Evolutionary conservation across 2,888 invertebrate genomes (phyloP).

Genomic region (Metacarcinus magister): DNA sequence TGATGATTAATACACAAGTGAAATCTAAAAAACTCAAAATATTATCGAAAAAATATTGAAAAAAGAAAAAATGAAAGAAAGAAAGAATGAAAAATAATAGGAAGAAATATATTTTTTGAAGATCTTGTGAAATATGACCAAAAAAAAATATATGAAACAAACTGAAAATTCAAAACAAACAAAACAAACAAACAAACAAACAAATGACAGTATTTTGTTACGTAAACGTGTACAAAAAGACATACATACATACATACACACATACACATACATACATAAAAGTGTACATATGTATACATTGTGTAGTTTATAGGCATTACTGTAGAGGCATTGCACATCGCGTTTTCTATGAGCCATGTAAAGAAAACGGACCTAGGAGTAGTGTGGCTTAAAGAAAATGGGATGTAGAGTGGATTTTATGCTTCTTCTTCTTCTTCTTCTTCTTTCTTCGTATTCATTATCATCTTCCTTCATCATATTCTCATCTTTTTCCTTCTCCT

Average conservation of each 20-base stretch:
- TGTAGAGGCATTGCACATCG: conserved; percentile 5
- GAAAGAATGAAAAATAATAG: background rate
- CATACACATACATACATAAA: too few species aligned
- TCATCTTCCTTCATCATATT: background rate
- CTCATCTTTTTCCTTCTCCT: background rate
- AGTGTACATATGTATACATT: background rate
- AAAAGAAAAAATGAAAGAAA: background rate
- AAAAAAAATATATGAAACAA: background rate
- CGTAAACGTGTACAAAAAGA: background rate
- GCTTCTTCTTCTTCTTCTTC: background rate
- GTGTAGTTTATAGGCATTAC: background rate
- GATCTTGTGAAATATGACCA: background rate
- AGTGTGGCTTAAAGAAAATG: background rate
- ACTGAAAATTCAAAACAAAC: background rate
- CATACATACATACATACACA: background rate
- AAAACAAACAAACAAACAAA: background rate
- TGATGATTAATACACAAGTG: background rate
- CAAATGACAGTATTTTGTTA: background rate
- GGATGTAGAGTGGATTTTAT: background rate
- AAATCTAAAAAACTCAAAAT: too few species aligned
- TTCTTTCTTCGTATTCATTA: background rate
- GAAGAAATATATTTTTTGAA: background rate
- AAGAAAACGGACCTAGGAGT: background rate
- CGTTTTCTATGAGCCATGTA: background rate
- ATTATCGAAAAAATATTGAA: background rate